Evolutionary conservation across 2,888 invertebrate species (phyloP).

Genomic region (Zelleria hepariella): DNA sequence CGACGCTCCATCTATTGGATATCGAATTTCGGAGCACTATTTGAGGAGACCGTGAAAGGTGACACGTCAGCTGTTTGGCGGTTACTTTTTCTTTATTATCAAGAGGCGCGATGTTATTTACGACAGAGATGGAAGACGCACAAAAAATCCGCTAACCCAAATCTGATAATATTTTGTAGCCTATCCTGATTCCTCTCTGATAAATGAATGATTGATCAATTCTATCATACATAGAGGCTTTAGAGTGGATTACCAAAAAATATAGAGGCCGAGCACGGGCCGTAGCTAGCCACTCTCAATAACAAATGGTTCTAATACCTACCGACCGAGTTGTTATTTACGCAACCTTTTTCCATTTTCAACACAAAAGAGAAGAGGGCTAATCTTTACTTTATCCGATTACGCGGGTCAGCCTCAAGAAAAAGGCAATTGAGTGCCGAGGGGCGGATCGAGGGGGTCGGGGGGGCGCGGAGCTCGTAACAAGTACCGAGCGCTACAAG

Average conservation of each 20-base stretch:
- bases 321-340: conserved; percentile 29
- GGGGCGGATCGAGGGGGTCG: conserved; percentile 19
- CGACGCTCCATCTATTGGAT: conserved; percentile 3
- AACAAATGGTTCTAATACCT: background rate
- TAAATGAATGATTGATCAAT: background rate
- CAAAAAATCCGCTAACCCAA: background rate
- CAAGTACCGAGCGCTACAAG: conserved; percentile 50
- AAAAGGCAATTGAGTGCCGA: conserved; percentile 59
- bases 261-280: background rate
- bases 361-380: conserved; percentile 51
- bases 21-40: conserved; percentile 1
- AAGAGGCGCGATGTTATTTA: background rate
- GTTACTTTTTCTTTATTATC: background rate
- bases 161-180: too few species aligned
- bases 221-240: background rate
- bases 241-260: background rate
- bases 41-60: background rate
- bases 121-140: background rate
- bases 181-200: background rate
- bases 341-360: conserved; percentile 40
- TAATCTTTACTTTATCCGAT: conserved; percentile 65
- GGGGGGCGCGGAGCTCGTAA: conserved; percentile 26
- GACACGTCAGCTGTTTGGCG: background rate
- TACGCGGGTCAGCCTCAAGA: conserved; percentile 60
- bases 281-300: background rate